phyloP scores from a whole-genome alignment of 2,797 vertebrate species.

The Myiothlypis coronata region DNA sequence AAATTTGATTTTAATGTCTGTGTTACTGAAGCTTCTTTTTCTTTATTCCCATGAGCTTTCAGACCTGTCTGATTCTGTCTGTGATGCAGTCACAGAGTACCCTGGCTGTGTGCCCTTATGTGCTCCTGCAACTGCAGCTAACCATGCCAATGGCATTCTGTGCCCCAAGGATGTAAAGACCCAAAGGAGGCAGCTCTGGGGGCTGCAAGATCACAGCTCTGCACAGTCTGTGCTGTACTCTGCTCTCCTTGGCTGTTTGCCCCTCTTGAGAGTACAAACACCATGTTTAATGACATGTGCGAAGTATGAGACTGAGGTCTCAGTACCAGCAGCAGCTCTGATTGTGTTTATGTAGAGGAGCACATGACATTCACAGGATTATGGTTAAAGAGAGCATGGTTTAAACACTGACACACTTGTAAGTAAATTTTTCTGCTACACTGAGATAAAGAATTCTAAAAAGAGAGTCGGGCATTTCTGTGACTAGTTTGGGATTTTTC shows the following conservation, averaged over 20 bases:
- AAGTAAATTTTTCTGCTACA: background rate
- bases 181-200: background rate
- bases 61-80: background rate
- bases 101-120: background rate
- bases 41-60: background rate
- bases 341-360: background rate
- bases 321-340: background rate
- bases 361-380: background rate
- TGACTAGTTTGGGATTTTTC: background rate
- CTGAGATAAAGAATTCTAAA: background rate
- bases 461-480: background rate
- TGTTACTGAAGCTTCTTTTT: background rate
- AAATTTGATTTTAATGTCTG: background rate
- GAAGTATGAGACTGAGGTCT: background rate
- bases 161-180: background rate
- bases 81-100: background rate
- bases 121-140: background rate
- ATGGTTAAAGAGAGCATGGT: fast-evolving
- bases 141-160: background rate
- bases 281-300: background rate
- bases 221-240: background rate
- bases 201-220: background rate
- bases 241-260: background rate
- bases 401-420: background rate
- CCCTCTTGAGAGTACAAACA: background rate